Evolutionary conservation across 2,888 invertebrate genomes (phyloP).

Genomic region (Plutella xylostella): DNA sequence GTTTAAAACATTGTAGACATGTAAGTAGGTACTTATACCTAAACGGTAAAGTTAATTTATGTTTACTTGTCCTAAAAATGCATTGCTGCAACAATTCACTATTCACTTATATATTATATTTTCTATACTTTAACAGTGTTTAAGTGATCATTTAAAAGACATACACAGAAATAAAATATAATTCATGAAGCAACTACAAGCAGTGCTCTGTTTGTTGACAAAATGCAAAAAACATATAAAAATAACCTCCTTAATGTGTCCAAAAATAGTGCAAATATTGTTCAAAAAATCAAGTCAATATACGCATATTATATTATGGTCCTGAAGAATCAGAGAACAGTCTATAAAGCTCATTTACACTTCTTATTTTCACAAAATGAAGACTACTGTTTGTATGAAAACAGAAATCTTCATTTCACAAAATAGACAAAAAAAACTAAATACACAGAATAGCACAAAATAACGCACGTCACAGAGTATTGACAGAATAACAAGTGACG

Average conservation of each 20-base stretch:
- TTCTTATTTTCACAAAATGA: slow-evolving; percentile 39
- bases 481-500: slow-evolving; percentile 38
- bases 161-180: slow-evolving; percentile 29
- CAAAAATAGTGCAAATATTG: slow-evolving; percentile 37
- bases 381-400: slow-evolving; percentile 24
- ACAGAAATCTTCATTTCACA: slow-evolving; percentile 35
- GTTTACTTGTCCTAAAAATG: slow-evolving; percentile 4
- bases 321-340: slow-evolving; percentile 58
- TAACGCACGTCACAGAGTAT: slow-evolving; percentile 54
- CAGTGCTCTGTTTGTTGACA: slow-evolving; percentile 40
- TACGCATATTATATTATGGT: slow-evolving; percentile 53
- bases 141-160: slow-evolving; percentile 14
- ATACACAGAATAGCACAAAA: slow-evolving; percentile 58
- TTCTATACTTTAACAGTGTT: neutral
- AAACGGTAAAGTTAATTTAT: too few relatives aligned
- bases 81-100: slow-evolving; percentile 4
- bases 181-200: slow-evolving; percentile 51
- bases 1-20: too few relatives aligned
- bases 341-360: slow-evolving; percentile 62
- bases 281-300: slow-evolving; percentile 22
- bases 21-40: too few relatives aligned
- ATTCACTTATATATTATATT: neutral
- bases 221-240: slow-evolving; percentile 41
- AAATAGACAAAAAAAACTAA: slow-evolving; percentile 29
- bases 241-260: slow-evolving; percentile 27